Conservation (phyloP, 1,140 invertebrate genomes). For the Ceratosolen fusciceps region DNA sequence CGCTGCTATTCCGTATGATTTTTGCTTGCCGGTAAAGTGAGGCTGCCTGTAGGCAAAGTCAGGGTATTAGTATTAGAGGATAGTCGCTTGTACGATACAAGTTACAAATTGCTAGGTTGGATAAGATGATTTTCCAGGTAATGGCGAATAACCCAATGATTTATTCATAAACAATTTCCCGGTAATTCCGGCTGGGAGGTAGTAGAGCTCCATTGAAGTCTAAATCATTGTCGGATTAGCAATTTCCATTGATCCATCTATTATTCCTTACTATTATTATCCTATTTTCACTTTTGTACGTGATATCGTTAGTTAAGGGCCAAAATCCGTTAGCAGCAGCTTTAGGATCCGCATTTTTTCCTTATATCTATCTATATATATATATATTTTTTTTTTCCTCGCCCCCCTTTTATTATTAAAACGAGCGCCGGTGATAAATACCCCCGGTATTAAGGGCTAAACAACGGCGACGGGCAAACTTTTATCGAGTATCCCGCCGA, state of each 20-base stretch:
- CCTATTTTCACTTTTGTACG: background rate
- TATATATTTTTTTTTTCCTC: background rate
- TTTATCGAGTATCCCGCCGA: slow-evolving; percentile 11
- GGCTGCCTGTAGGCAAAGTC: no score
- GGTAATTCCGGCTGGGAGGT: background rate
- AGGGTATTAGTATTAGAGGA: no score
- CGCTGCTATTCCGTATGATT: no score
- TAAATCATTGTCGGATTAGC: background rate
- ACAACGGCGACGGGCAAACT: background rate
- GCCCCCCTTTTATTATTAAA: background rate
- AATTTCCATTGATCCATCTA: background rate
- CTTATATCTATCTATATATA: background rate
- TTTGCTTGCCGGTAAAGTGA: no score
- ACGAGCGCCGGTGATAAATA: background rate
- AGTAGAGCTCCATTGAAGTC: background rate
- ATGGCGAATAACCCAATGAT: background rate
- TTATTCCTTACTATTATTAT: background rate
- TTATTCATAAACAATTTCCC: background rate
- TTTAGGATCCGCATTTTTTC: background rate
- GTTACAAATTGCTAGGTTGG: no score
- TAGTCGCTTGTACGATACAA: no score
- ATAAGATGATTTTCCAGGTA: background rate
- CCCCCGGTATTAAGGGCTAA: background rate
- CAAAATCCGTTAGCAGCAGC: background rate
- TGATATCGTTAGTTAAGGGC: background rate